Conservation (phyloP, 64 coral and sea anemone species). For the Actinia tenebrosa region DNA sequence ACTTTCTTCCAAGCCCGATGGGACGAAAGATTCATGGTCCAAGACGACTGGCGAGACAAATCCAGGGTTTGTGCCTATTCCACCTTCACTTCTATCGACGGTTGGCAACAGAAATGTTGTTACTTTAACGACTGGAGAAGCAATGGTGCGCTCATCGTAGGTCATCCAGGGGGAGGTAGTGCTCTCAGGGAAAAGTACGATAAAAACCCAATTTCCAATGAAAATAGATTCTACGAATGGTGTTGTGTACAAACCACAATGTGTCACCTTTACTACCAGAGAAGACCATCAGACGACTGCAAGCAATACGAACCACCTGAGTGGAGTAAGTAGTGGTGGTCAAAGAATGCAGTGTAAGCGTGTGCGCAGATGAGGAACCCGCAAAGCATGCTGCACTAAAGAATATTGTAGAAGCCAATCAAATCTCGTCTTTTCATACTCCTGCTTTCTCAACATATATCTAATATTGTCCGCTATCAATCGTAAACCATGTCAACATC, state of each 20-base stretch:
- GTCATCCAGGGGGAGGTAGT: constrained; percentile 22
- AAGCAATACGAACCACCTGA: constrained; percentile 12
- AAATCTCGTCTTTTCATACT: too few relatives aligned
- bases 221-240: neutral
- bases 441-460: too few relatives aligned
- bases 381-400: too few relatives aligned
- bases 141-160: constrained; percentile 27
- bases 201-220: neutral
- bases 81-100: neutral
- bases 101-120: constrained; percentile 31
- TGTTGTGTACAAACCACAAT: constrained; percentile 18
- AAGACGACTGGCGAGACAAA: neutral
- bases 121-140: constrained; percentile 22
- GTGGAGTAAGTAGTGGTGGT: constrained; percentile 10
- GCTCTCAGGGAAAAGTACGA: neutral
- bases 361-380: too few relatives aligned
- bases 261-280: constrained; percentile 32
- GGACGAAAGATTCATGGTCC: constrained; percentile 20
- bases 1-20: constrained; percentile 3
- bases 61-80: constrained; percentile 17
- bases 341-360: too few relatives aligned
- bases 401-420: too few relatives aligned
- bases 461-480: too few relatives aligned
- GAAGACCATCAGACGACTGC: constrained; percentile 30
- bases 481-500: too few relatives aligned